phyloP scores from a whole-genome alignment of 2,113 vertebrate genomes.

The Xiphorhynchus elegans region DNA sequence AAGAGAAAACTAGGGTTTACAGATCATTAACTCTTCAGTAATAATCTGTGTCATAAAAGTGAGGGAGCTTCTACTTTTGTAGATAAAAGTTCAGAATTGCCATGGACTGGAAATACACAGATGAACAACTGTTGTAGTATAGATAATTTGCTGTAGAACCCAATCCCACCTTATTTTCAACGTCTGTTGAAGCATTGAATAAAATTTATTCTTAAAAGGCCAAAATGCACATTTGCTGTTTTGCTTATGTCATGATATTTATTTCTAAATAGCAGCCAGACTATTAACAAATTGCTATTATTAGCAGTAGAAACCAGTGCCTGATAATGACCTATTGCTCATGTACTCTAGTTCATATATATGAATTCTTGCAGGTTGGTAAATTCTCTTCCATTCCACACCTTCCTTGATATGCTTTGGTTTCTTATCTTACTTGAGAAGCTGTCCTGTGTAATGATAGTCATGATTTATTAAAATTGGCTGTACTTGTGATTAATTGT shows the following conservation, averaged over 20 bases:
- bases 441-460: not conserved
- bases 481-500: not conserved
- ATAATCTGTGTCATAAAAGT: not conserved
- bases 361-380: not conserved
- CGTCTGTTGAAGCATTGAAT: not conserved
- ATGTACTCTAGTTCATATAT: rapidly evolving
- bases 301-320: not conserved
- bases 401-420: not conserved
- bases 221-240: not conserved
- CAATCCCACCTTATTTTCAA: not conserved
- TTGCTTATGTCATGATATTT: not conserved
- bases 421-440: not conserved
- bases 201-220: not conserved
- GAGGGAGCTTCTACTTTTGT: not conserved
- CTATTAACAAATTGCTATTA: not conserved
- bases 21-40: not conserved
- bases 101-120: not conserved
- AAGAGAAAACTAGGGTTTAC: not conserved
- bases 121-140: not conserved
- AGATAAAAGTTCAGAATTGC: not conserved
- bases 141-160: not conserved
- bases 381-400: not conserved
- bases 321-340: not conserved
- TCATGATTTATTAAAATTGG: not conserved
- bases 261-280: not conserved